Evolutionary conservation across 2,113 vertebrate genomes (phyloP).

Genomic region (Cavia aperea): DNA sequence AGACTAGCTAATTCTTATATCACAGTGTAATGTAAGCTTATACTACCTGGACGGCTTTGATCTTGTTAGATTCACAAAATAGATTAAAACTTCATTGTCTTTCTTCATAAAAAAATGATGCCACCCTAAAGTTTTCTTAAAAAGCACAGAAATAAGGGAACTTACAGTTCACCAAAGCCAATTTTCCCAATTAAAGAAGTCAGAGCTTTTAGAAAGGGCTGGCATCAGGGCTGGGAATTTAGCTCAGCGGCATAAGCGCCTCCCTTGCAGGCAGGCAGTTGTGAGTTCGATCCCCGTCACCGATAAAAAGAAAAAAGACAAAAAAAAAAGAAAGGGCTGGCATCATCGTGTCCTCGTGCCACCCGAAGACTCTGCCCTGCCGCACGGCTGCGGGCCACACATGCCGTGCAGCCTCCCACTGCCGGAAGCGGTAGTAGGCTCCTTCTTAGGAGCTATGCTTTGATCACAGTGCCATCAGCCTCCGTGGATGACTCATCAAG

Average conservation of each 20-base stretch:
- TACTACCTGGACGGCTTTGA: background rate
- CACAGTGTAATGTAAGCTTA: background rate
- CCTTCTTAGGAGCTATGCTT: background rate
- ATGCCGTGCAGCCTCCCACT: background rate
- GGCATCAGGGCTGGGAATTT: background rate
- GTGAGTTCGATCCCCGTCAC: no score
- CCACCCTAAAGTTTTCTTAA: slow-evolving; percentile 24
- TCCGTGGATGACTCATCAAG: background rate
- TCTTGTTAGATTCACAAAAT: slow-evolving; percentile 1
- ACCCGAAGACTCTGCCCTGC: background rate
- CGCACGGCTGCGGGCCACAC: background rate
- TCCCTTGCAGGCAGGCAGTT: no score
- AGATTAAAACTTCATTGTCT: slow-evolving; percentile 34
- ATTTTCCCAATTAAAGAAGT: background rate
- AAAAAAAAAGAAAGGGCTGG: background rate
- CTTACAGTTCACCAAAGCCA: background rate
- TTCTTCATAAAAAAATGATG: slow-evolving; percentile 8
- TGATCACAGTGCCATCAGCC: background rate
- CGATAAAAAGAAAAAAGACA: no score
- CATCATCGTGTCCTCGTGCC: accelerated
- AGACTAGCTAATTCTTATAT: background rate
- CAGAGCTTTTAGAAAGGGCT: background rate
- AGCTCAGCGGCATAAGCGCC: no score
- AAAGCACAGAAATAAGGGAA: slow-evolving; percentile 25
- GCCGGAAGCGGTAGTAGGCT: background rate